Conservation (phyloP, 2,113 vertebrate genomes). For the Nothoprocta pentlandii region DNA sequence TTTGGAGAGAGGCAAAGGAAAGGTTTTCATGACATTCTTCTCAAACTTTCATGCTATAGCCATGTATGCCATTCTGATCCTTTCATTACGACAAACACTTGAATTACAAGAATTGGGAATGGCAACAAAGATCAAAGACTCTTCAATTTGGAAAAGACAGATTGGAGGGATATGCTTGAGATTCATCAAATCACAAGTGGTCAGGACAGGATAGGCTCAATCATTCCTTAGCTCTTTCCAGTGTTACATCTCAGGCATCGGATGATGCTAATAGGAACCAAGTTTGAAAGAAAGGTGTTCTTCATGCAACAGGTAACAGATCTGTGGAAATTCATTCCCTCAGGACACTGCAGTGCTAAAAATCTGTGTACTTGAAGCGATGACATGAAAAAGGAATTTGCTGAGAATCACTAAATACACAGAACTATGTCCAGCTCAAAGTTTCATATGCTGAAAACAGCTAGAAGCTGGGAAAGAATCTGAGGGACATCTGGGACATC, state of each 20-base stretch:
- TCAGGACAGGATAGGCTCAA: not conserved
- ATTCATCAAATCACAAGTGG: not conserved
- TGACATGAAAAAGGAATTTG: not conserved
- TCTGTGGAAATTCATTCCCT: not conserved
- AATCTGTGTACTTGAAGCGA: not conserved
- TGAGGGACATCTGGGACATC: not conserved
- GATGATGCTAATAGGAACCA: not conserved
- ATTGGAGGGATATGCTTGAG: not conserved
- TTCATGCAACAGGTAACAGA: not conserved
- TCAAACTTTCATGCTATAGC: not conserved
- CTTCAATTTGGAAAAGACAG: not conserved
- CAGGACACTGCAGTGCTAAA: not conserved
- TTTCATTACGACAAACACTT: not conserved
- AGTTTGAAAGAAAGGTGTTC: not conserved
- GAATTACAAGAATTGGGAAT: not conserved
- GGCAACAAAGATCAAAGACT: not conserved
- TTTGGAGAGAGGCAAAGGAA: not conserved
- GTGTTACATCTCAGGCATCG: not conserved
- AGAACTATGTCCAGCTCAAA: not conserved
- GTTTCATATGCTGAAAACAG: conserved; percentile 21
- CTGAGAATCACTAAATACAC: not conserved
- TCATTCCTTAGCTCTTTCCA: fast-evolving
- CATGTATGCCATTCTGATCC: not conserved
- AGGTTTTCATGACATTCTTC: not conserved
- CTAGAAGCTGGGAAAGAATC: not conserved